Evolutionary conservation across 1,140 invertebrate genomes (phyloP).

Genomic region (Temnothorax curvispinosus): DNA sequence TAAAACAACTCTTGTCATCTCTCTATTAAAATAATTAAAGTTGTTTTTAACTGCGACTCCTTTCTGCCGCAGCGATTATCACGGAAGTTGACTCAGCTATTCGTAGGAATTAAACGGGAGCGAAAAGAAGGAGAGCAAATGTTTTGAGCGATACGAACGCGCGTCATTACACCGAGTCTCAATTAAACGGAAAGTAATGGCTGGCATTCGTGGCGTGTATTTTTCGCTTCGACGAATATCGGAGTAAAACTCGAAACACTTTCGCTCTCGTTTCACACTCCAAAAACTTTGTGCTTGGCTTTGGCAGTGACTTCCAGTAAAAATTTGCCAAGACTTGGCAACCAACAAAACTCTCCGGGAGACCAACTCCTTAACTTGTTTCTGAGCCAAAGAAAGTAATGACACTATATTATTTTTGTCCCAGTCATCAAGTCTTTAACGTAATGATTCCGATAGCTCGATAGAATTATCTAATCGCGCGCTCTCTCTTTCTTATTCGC

Average conservation of each 20-base stretch:
- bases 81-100: constrained; percentile 39
- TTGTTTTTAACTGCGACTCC: constrained; percentile 54
- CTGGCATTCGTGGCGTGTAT: constrained; percentile 9
- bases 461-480: background rate
- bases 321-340: constrained; percentile 40
- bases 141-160: constrained; percentile 37
- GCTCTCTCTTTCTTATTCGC: background rate
- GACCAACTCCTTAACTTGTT: constrained; percentile 8
- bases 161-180: constrained; percentile 31
- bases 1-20: constrained; percentile 41
- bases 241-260: constrained; percentile 48
- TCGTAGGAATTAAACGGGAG: background rate
- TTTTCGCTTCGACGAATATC: constrained; percentile 3
- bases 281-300: background rate
- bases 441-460: background rate
- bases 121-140: constrained; percentile 4
- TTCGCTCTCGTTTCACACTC: constrained; percentile 24
- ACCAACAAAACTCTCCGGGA: background rate
- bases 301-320: constrained; percentile 13
- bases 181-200: constrained; percentile 22
- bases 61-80: constrained; percentile 19
- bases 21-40: constrained; percentile 62
- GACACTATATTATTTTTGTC: background rate
- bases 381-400: background rate
- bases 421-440: background rate